Base-by-base conservation (phyloP, 35 echinoderm and acorn worm genomes). In the Patiria miniata region DNA sequence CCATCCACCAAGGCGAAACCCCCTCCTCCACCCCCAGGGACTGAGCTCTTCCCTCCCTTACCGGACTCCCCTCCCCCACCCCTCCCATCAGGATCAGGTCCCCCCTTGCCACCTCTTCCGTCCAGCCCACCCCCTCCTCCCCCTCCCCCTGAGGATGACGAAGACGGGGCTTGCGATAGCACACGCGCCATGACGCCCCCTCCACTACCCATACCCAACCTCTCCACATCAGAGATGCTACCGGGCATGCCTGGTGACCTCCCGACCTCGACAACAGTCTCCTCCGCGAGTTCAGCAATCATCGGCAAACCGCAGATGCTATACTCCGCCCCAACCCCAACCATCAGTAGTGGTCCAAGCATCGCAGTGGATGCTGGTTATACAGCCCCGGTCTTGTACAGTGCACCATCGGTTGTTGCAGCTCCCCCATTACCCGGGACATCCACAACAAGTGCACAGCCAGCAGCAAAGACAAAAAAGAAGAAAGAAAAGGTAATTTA, bases 261-360 rank as follows among this genome's bases (percentile, higher is more conserved):
- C 18, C 85, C 84, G 18, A 26, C 65, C 16, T 54, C 81, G 17
- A 52, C 80, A 7, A 47, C 59, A 30, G 51, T 22, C 36, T 54
- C 29, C 77, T 51, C 80, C 39, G 77, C 39, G 26, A 30, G 65
- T 23, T 28, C 65, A 30, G 39, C 89, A 28, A 85, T 95, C 39
- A 91, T 95, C 23, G 85, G 89, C 28, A 95, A 95, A 89, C 93
- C 93, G 50, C 83, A 90, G 78, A 33, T 94, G 34, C 61, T 90
- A 8, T 94, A 94, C 44, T 77, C 61, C 23, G 69, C 85, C 23
- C 42, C 42, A 6, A 6, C 42, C 42, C 12, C 42, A 6, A 47
- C 83, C 83, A 39, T 55, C 76, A 6, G 73, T 55, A 51, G 85
- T 37, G 68, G 42, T 34, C 28, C 69, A 8, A 86, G 53, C 53